These are phyloP conservation scores for Torymus aiolomorphi DNA, from an alignment of 2,888 invertebrate species.

Conservation along the genomic window DNA sequence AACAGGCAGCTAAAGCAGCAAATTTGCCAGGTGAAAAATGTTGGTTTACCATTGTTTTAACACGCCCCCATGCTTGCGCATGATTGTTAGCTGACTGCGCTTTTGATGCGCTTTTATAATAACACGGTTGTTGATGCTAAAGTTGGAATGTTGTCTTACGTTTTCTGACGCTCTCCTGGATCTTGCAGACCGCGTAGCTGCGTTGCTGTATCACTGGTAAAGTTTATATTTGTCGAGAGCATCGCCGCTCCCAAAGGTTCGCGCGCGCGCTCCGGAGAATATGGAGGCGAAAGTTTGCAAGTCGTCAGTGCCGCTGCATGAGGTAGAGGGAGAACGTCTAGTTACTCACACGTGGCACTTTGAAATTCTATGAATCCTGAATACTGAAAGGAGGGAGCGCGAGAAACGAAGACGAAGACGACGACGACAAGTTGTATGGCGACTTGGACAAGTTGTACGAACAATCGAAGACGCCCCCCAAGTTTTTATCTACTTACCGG, in stretches of 20 bases:
- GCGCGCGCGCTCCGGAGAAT: conserved; percentile 15
- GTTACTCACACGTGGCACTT: conserved; percentile 40
- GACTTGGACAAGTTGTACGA: conserved; percentile 23
- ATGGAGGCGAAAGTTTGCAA: conserved; percentile 39
- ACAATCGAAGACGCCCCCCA: conserved; percentile 27
- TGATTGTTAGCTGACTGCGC: no score
- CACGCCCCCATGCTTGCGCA: no score
- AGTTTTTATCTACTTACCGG: conserved; percentile 36
- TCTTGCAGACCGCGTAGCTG: background rate
- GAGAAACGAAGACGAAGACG: background rate
- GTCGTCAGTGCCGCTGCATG: background rate
- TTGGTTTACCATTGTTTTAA: no score
- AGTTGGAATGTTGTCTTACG: conserved; percentile 20
- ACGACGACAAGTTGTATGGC: conserved; percentile 25
- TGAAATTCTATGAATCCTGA: conserved; percentile 49
- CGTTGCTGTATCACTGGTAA: conserved; percentile 42
- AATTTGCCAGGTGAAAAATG: no score
- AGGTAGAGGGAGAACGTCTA: conserved; percentile 4
- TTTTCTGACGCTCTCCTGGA: conserved; percentile 1
- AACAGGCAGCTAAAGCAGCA: no score
- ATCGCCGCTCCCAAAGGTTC: conserved; percentile 24
- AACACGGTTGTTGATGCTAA: background rate
- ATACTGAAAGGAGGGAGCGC: conserved; percentile 11
- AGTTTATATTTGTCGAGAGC: conserved; percentile 50
- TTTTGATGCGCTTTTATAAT: conserved; percentile 8